Evolutionary conservation across 2,113 vertebrate species (phyloP).

Genomic region (Varanus komodoensis): DNA sequence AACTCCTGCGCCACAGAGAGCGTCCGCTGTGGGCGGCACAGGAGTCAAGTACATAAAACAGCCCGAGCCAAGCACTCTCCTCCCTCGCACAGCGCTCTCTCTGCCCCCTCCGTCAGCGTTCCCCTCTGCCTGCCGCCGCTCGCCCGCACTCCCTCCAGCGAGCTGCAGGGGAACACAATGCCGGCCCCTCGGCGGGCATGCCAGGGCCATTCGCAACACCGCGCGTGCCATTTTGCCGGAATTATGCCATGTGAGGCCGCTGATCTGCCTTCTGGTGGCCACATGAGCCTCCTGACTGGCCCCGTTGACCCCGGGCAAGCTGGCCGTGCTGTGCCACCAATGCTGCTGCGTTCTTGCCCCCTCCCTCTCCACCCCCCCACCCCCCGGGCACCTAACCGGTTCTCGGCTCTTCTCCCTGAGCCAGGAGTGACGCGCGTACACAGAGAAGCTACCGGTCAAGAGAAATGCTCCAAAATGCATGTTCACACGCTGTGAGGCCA

Average conservation of each 20-base stretch:
- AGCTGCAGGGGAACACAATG: fast-evolving
- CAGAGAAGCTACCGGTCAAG: too few species aligned
- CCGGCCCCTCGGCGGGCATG: fast-evolving
- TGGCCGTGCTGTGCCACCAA: fast-evolving
- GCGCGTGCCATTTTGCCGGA: fast-evolving
- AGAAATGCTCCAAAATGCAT: too few species aligned
- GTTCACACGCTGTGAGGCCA: too few species aligned
- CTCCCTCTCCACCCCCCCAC: too few species aligned
- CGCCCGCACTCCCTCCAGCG: not conserved
- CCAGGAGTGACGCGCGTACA: not conserved
- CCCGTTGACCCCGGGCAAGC: not conserved
- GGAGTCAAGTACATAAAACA: too few species aligned
- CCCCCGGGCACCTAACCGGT: not conserved
- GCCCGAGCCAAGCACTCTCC: too few species aligned
- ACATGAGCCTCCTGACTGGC: fast-evolving
- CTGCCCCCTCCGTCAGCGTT: not conserved
- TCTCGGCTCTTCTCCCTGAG: not conserved
- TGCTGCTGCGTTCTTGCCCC: fast-evolving
- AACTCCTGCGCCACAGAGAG: too few species aligned
- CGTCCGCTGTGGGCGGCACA: too few species aligned
- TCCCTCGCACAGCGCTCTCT: not conserved
- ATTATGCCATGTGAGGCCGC: not conserved
- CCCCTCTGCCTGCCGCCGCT: not conserved
- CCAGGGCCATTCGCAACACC: slow-evolving; percentile 6
- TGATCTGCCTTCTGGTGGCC: not conserved